Conservation (phyloP, 2,888 invertebrate genomes). For the Tuta absoluta region DNA sequence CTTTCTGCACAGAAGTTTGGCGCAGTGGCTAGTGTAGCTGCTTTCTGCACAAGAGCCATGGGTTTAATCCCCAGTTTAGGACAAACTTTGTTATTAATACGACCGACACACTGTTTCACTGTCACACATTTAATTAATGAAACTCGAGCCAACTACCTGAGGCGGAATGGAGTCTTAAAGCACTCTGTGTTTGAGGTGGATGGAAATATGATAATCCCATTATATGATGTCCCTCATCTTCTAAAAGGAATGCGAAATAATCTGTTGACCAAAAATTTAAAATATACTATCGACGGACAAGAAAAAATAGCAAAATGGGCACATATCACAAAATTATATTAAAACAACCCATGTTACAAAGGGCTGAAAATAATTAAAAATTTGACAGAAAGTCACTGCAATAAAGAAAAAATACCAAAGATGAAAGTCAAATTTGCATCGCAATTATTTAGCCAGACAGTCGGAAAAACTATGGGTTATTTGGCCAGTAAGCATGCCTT, state of each 20-base stretch:
- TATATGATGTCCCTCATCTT: conserved; percentile 34
- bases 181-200: conserved; percentile 29
- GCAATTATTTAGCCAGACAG: conserved; percentile 21
- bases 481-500: conserved; percentile 14
- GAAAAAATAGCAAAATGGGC: conserved; percentile 29
- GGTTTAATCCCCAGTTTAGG: too few species aligned
- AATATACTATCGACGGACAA: conserved; percentile 1
- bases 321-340: conserved; percentile 26
- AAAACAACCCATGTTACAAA: conserved; percentile 25
- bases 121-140: conserved; percentile 34
- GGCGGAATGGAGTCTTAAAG: conserved; percentile 24
- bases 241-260: conserved; percentile 34
- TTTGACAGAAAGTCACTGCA: conserved; percentile 13
- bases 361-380: conserved; percentile 22
- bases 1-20: too few species aligned
- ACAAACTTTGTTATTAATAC: too few species aligned
- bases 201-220: conserved; percentile 29
- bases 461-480: conserved; percentile 19
- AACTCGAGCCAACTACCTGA: conserved; percentile 28
- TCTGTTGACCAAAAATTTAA: conserved; percentile 26
- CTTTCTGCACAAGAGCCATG: conserved; percentile 31
- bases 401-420: background rate
- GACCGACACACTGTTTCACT: too few species aligned
- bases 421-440: conserved; percentile 25
- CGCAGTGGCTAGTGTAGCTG: too few species aligned